Base-by-base conservation (phyloP, 2,888 invertebrate genomes). In the Linnaemya vulpina region DNA sequence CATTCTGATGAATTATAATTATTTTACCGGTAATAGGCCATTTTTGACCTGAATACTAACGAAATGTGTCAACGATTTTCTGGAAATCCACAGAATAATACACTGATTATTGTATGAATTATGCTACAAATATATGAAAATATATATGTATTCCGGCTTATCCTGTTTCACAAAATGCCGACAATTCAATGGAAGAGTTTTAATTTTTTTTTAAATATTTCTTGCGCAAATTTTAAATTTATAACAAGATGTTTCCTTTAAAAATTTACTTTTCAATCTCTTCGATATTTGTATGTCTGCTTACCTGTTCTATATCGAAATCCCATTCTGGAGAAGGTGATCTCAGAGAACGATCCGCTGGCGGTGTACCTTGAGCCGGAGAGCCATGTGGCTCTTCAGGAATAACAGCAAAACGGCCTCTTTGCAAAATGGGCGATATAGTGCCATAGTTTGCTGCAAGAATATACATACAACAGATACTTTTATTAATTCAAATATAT, bases 351-450 rank as follows among this genome's bases (percentile, higher is more conserved):
- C 88, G 88, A 74, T 88, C 88, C 40, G 89, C 87, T 2, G 90
- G 90, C 40, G 91, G 91, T 17, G 91, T 90, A 76, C 89, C 87
- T 63, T 91, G 88, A 25, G 92, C 91, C 63, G 92, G 91, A 8
- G 92, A 92, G 55, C 92, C 91, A 79, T 91, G 91, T 55, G 93
- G 93, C 88, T 94, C 94, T 84, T 93, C 93, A 60, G 93, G 93
- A 88, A 93, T 93, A 83, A 93, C 93, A 87, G 93, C 92, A 86
- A 93, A 93, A 71, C 93, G 90, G 67, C 93, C 93, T 71, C 93
- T 90, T 87, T 92, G 92, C 77, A 93, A 83, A 86, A 92, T 90
- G 51, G 93, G 93, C 20, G 93, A 93, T 87, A 92, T 92, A 81
- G 91, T 91, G 84, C 92, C 92, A 90, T 92, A 92, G 88, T 92